Evolutionary conservation across 37 sponge, comb jelly and placozoan genomes (phyloP).

Genomic region (Tethya wilhelma): DNA sequence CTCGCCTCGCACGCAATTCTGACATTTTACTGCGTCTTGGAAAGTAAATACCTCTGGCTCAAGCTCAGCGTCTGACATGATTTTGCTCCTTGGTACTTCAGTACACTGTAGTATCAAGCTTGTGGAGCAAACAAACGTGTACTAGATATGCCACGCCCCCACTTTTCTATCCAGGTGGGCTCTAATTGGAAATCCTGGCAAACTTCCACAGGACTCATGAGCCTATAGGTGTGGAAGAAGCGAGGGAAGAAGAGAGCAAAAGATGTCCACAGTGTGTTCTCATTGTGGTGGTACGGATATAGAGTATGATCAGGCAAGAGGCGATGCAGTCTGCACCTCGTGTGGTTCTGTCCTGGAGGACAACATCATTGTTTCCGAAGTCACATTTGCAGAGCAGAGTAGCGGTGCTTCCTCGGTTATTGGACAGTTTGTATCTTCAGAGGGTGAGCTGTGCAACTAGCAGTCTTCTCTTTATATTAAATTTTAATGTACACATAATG

Average conservation of each 20-base stretch:
- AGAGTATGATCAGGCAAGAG: conserved; percentile 90
- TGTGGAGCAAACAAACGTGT: too few relatives aligned
- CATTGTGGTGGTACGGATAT: conserved; percentile 94
- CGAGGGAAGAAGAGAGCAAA: too few relatives aligned
- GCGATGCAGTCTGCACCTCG: conserved; percentile 94
- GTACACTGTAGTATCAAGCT: too few relatives aligned
- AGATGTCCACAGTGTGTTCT: conserved; percentile 84
- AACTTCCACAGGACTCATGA: too few relatives aligned
- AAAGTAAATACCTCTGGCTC: too few relatives aligned
- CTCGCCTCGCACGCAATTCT: background rate
- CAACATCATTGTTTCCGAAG: conserved; percentile 90
- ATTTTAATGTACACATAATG: background rate
- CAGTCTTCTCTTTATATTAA: too few relatives aligned
- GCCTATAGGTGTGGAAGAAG: too few relatives aligned
- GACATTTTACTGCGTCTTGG: background rate
- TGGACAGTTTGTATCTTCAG: conserved; percentile 93
- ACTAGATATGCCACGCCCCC: too few relatives aligned
- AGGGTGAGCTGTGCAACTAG: conserved; percentile 56
- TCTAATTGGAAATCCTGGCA: too few relatives aligned
- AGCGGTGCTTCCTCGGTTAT: conserved; percentile 85
- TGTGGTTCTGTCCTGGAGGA: conserved; percentile 99
- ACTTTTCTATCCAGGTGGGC: too few relatives aligned
- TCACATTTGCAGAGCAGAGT: conserved; percentile 85
- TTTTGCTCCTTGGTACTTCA: too few relatives aligned
- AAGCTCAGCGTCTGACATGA: too few relatives aligned